Conservation (phyloP, 2,113 vertebrate genomes). For the Apodemus speciosus region DNA sequence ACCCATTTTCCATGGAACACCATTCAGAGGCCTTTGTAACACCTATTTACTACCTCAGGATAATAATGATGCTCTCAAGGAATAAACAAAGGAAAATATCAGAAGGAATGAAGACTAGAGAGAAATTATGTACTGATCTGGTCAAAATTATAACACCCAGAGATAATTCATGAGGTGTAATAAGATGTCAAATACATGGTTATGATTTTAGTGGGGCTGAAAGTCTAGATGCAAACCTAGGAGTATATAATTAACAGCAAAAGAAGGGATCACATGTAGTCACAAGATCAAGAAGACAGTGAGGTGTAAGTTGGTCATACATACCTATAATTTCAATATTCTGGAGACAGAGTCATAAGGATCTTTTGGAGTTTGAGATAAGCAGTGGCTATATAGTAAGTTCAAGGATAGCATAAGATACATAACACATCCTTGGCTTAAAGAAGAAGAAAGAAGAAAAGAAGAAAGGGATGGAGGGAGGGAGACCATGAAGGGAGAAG, state of each 20-base stretch:
- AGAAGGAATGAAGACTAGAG: background rate
- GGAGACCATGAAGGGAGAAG: background rate
- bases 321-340: background rate
- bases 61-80: background rate
- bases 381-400: background rate
- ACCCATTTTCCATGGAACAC: background rate
- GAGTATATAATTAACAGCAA: too few relatives aligned
- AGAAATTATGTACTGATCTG: background rate
- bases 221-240: background rate
- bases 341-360: background rate
- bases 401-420: background rate
- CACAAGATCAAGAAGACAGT: background rate
- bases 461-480: too few relatives aligned
- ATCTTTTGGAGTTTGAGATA: background rate
- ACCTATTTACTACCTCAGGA: background rate
- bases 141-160: background rate
- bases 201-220: background rate
- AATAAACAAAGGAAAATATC: background rate
- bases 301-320: background rate
- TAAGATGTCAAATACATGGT: background rate
- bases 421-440: background rate
- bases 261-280: background rate
- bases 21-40: background rate
- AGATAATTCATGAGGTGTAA: background rate
- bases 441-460: background rate